Evolutionary conservation across 2,113 vertebrate genomes (phyloP), one percentile per base, ranked within the genome.

Genomic region (Salvelinus alpinus): DNA sequence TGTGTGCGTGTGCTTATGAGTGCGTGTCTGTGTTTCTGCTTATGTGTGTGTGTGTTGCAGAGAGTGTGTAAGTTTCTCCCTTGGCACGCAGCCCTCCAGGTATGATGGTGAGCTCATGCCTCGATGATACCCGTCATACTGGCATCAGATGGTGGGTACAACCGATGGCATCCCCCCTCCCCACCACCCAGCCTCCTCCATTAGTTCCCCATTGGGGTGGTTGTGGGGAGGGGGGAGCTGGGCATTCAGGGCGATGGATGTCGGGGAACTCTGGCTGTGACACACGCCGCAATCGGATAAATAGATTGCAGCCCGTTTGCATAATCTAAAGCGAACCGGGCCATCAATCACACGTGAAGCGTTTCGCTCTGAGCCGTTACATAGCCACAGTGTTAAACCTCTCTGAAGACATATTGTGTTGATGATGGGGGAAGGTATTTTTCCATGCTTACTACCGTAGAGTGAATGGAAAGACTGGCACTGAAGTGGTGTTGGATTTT

Each of bases 271-370:
- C 70, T 64, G 57, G 24, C 71, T 79, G 65, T 82, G 78, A 82
- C 72, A 73, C 47, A 65, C n/a, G 24, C 62, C 72, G 65, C 76
- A 74, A 48, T 71, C 24, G 72, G 79, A 83, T 44, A 78, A 79
- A 85, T 75, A 75, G 69, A 81, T 81, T 70, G 70, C 70, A 65
- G 14, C 65, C 70, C 66, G 78, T 89, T 86, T 86, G 86, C 78
- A 87, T 92, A 84, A 88, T 90, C 70, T 78, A 59, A 84, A 81
- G 83, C 68, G 74, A 83, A 83, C 79, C 66, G 76, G 59, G 71
- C 51, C 69, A 80, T 80, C 82, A 71, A 84, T 87, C 81, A 82
- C 29, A 9, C 16, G 57, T 9, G 38, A 64, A 51, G 47, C 72
- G 9, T 77, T 78, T 62, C 44, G 2, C 73, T 51, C 38, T 60